A percentile compares a stretch with the other conserved stretches of the same genome.
Evolutionary conservation across 2,797 vertebrate genomes (phyloP).

Genomic region (Oreortyx pictus): DNA sequence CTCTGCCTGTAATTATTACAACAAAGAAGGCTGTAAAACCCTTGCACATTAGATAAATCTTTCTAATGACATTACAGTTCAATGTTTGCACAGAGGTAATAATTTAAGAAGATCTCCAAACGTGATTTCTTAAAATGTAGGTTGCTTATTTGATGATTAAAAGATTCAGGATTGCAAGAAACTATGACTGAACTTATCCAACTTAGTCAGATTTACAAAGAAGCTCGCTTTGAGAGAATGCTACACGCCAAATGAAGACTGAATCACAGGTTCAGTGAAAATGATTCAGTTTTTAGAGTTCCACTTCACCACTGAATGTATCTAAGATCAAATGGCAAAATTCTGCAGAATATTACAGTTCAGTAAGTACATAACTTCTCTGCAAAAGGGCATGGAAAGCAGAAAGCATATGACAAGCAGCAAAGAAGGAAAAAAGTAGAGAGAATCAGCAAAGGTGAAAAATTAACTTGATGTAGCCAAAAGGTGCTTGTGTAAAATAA

Average conservation of each 20-base stretch:
- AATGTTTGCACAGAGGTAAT: neutral
- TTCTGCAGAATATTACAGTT: slow-evolving; percentile 41
- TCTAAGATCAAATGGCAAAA: slow-evolving; percentile 44
- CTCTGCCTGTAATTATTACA: neutral
- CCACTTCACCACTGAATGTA: neutral
- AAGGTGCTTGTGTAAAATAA: slow-evolving; percentile 19
- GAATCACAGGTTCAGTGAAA: neutral
- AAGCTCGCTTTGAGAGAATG: neutral
- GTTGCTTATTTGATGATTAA: neutral
- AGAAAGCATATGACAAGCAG: slow-evolving; percentile 12
- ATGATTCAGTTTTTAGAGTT: neutral
- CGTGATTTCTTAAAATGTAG: neutral
- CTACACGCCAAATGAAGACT: neutral
- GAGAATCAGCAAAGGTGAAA: neutral
- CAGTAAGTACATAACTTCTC: neutral
- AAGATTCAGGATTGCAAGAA: neutral
- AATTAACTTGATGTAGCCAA: slow-evolving; percentile 32
- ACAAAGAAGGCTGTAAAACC: neutral
- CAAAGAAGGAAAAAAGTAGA: neutral
- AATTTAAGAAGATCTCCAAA: neutral
- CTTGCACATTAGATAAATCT: neutral
- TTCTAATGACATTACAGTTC: neutral
- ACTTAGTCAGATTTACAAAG: neutral
- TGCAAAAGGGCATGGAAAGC: slow-evolving; percentile 26
- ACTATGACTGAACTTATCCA: neutral